phyloP scores from a whole-genome alignment of 2,888 invertebrate species.

The Dusona sp. region DNA sequence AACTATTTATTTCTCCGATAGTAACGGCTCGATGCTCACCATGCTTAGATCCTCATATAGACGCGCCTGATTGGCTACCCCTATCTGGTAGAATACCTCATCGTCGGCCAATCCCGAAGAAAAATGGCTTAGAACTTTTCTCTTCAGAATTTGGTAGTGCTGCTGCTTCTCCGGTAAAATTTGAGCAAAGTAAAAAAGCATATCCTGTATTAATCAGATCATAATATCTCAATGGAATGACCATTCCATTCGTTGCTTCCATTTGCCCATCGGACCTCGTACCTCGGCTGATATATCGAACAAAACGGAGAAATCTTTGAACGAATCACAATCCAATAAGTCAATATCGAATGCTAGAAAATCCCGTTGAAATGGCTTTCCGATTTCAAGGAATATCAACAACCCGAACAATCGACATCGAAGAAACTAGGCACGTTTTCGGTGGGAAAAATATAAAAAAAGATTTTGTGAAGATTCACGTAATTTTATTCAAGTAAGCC shows the following conservation, averaged over 20 bases:
- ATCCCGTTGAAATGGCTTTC: background rate
- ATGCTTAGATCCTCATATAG: no score
- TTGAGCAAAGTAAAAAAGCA: no score
- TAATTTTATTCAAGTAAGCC: background rate
- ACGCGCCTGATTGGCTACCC: no score
- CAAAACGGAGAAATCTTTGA: background rate
- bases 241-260: background rate
- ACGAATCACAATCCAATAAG: background rate
- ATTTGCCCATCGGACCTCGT: no score
- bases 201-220: no score
- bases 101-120: no score
- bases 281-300: background rate
- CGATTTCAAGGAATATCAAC: background rate
- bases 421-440: slow-evolving; percentile 4
- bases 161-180: no score
- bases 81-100: no score
- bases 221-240: background rate
- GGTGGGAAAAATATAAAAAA: background rate
- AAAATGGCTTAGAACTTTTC: no score
- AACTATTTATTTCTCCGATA: background rate
- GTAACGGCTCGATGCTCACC: no score
- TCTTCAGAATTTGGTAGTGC: no score
- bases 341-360: background rate
- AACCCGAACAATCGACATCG: background rate
- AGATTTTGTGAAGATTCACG: background rate